Percentiles rank a stretch among this genome's conserved stretches.
Evolutionary conservation across 2,888 invertebrate genomes (phyloP).

Genomic region (Ashinkailepas kermadecensis): DNA sequence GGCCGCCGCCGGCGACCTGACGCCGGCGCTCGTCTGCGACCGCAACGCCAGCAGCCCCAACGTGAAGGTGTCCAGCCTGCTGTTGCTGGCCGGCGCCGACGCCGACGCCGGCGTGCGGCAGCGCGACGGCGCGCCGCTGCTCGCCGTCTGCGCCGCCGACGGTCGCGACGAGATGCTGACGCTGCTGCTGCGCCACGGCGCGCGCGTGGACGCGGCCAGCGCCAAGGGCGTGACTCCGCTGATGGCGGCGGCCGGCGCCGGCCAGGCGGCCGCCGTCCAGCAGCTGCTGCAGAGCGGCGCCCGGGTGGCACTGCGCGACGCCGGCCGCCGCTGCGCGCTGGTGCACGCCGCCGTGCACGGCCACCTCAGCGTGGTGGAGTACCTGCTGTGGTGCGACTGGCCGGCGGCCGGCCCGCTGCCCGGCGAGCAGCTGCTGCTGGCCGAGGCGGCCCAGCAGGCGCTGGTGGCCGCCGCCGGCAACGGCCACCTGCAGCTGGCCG

Average conservation of each 20-base stretch:
- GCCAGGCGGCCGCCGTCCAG: constrained; percentile 67
- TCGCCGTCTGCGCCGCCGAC: constrained; percentile 83
- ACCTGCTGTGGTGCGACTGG: constrained; percentile 81
- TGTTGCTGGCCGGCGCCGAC: constrained; percentile 80
- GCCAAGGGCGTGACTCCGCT: constrained; percentile 82
- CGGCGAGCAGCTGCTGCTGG: constrained; percentile 49
- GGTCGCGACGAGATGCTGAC: constrained; percentile 89
- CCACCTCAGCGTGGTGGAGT: constrained; percentile 75
- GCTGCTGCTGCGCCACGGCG: constrained; percentile 82
- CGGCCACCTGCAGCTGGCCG: constrained; percentile 73
- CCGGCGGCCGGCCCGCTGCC: constrained; percentile 67
- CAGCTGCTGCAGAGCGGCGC: constrained; percentile 51
- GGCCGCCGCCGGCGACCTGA: constrained; percentile 69
- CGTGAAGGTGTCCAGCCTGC: constrained; percentile 61
- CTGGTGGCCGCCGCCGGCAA: constrained; percentile 80
- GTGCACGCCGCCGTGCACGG: constrained; percentile 87
- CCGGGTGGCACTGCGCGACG: constrained; percentile 36
- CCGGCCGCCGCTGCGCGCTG: constrained; percentile 55
- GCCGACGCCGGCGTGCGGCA: constrained; percentile 57
- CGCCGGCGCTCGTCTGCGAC: constrained; percentile 71
- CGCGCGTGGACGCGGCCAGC: constrained; percentile 74
- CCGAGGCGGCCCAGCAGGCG: constrained; percentile 80
- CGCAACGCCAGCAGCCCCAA: constrained; percentile 90
- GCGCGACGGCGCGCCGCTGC: constrained; percentile 52
- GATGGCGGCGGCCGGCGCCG: constrained; percentile 75